Evolutionary conservation across 2,797 vertebrate genomes (phyloP).

Genomic region (Urosaurus nigricauda): DNA sequence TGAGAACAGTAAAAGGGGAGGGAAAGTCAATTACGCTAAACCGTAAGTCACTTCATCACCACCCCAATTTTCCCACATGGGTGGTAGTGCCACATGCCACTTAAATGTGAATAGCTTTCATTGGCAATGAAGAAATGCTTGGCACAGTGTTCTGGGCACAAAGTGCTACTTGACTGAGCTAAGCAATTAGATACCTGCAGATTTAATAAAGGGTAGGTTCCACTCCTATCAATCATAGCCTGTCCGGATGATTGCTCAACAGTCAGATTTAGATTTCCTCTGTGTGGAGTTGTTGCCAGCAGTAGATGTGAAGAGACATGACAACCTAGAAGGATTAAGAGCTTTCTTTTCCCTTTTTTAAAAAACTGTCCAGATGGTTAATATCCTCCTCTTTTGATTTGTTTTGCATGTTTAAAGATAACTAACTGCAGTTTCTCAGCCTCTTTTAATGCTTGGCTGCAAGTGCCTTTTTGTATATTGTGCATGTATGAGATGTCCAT

Average conservation of each 20-base stretch:
- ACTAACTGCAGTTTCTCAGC: neutral
- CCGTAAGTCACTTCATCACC: conserved; percentile 9
- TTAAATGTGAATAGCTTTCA: neutral
- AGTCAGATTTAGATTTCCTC: conserved; percentile 37
- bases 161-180: conserved; percentile 44
- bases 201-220: conserved; percentile 41
- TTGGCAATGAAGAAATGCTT: neutral
- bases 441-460: conserved; percentile 5
- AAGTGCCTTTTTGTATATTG: neutral
- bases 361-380: conserved; percentile 50
- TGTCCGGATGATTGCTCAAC: conserved; percentile 1
- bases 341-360: too few species aligned
- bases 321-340: conserved; percentile 47
- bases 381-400: conserved; percentile 55
- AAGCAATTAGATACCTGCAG: conserved; percentile 29
- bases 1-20: neutral
- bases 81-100: neutral
- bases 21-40: neutral
- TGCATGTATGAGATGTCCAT: neutral
- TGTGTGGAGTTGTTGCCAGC: conserved; percentile 37
- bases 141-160: neutral
- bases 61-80: neutral
- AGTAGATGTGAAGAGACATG: conserved; percentile 28
- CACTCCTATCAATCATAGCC: neutral
- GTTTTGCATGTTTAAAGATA: conserved; percentile 43